phyloP scores from a whole-genome alignment of 53 echinoderm and acorn worm genomes.

The Luidia sarsii region DNA sequence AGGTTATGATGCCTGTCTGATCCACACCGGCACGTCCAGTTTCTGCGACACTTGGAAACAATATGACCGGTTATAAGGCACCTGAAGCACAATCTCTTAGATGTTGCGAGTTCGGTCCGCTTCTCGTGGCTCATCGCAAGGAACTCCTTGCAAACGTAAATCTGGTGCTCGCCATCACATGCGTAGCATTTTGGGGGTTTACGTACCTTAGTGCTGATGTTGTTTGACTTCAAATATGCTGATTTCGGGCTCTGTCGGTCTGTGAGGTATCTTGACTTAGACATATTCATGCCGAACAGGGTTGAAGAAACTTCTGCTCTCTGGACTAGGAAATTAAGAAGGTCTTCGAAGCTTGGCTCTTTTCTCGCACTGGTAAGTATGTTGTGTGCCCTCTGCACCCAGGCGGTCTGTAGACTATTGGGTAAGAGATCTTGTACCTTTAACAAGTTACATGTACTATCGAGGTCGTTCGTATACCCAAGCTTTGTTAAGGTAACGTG shows the following conservation, averaged over 20 bases:
- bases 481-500: slow-evolving; percentile 40
- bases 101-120: slow-evolving; percentile 27
- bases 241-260: not conserved
- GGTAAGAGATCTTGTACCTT: slow-evolving; percentile 52
- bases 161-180: slow-evolving; percentile 41
- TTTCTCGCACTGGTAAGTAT: slow-evolving; percentile 23
- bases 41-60: slow-evolving; percentile 31
- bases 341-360: slow-evolving; percentile 52
- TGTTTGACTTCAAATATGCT: slow-evolving; percentile 45
- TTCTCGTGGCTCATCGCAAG: slow-evolving; percentile 28
- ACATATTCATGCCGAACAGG: slow-evolving; percentile 47
- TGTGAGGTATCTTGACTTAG: slow-evolving; percentile 21
- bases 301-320: slow-evolving; percentile 51
- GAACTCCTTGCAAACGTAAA: slow-evolving; percentile 44
- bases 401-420: slow-evolving; percentile 28
- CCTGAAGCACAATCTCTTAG: slow-evolving; percentile 60
- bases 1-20: slow-evolving; percentile 44
- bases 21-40: slow-evolving; percentile 54
- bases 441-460: slow-evolving; percentile 39
- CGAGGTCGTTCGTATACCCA: slow-evolving; percentile 38
- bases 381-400: slow-evolving; percentile 56
- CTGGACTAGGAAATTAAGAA: slow-evolving; percentile 21
- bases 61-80: slow-evolving; percentile 41
- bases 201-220: slow-evolving; percentile 39
- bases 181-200: slow-evolving; percentile 38